Evolutionary conservation across 64 coral and sea anemone species (phyloP), one percentile per base, ranked within the genome.

Genomic region (Actinia tenebrosa): DNA sequence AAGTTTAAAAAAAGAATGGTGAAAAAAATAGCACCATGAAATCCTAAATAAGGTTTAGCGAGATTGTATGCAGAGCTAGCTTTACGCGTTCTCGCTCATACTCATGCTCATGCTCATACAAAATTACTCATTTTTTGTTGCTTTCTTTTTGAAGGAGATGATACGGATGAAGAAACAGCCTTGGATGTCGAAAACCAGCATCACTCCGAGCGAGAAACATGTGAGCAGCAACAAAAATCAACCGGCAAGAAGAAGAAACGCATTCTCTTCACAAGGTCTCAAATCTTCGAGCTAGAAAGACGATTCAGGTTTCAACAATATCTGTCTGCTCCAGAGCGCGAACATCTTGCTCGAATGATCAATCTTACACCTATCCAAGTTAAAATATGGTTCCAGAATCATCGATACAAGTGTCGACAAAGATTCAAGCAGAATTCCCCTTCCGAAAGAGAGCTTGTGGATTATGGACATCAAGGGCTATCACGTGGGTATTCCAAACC

Each of bases 301-400:
- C 88, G 93, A 22, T 94, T 94, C 84, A 85, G 93, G 10, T 80
- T 89, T 46, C 93, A 94, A 44, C 56, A 87, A 63, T 94, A 94
- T 56, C 80, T 94, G 25, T 94, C 93, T 2, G 93, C 93, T 7
- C 93, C 93, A 47, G 93, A 94, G 60, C 84, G 93, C 1, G 93
- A 94, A 69, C 93, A 94, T 45, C 86, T 94, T 23, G 93, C 93
- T 1, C 79, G 93, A 44, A 89, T 94, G 58, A 94, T 94, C 64
- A 90, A 86, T 56, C 89, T 94, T 8, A 91, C 93, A 15, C 93
- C 93, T 25, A 91, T 87, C 5, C 93, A 94, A 64, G 93, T 94
- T 50, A 94, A 94, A 91, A 94, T 94, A 69, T 94, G 93, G 93
- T 94, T 94, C 77, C 93, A 94, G 45, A 94, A 94, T 56, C 93